Evolutionary conservation across 2,797 vertebrate species (phyloP).

Genomic region (Channa striata): DNA sequence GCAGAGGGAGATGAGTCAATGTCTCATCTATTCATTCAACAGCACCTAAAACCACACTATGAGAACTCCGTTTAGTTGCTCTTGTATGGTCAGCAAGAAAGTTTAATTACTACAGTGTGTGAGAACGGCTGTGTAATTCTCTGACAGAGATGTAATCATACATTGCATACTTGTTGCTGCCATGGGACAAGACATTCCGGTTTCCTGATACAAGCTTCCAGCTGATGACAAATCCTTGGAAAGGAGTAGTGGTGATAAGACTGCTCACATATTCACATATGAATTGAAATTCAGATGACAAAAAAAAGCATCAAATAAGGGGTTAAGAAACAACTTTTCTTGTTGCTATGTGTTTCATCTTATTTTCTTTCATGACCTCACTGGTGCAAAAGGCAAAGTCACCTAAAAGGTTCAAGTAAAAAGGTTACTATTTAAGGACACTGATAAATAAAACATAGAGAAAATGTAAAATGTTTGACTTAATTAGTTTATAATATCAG

Average conservation of each 20-base stretch:
- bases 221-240: conserved; percentile 14
- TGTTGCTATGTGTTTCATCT: too few relatives aligned
- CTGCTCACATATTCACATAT: conserved; percentile 3
- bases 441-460: neutral
- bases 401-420: too few relatives aligned
- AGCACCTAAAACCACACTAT: conserved; percentile 1
- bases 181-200: neutral
- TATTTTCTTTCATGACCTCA: too few relatives aligned
- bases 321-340: too few relatives aligned
- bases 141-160: conserved; percentile 1
- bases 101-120: neutral
- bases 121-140: conserved; percentile 2
- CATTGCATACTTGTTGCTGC: conserved; percentile 24
- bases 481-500: neutral
- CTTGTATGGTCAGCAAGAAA: conserved; percentile 6
- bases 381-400: too few relatives aligned
- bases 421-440: too few relatives aligned
- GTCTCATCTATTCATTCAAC: conserved; percentile 39
- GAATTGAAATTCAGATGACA: conserved; percentile 1
- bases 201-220: neutral
- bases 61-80: neutral
- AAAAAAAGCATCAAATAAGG: neutral
- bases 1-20: conserved; percentile 63
- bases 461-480: neutral
- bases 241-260: conserved; percentile 1